Percentiles rank a stretch among this genome's conserved stretches.
Conservation (phyloP, 2,888 invertebrate species). For the Eupithecia subfuscata region DNA sequence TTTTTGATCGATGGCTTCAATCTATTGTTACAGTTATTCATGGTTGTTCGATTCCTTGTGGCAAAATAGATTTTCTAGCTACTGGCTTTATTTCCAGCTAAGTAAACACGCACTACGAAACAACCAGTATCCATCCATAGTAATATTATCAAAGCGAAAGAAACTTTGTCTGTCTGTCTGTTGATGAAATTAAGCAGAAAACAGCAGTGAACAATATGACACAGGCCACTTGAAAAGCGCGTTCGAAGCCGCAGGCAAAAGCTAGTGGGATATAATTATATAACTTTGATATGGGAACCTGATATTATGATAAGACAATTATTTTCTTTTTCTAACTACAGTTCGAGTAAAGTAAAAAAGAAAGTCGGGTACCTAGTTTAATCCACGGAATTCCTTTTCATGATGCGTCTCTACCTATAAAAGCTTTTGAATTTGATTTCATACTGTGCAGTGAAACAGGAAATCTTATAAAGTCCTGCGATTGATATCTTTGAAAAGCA, state of each 20-base stretch:
- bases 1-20: too few species aligned
- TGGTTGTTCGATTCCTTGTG: background rate
- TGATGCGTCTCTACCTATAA: slow-evolving; percentile 11
- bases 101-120: slow-evolving; percentile 4
- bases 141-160: too few species aligned
- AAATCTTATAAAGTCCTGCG: slow-evolving; percentile 58
- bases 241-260: too few species aligned
- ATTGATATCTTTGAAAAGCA: slow-evolving; percentile 48
- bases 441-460: slow-evolving; percentile 33
- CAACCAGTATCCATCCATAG: background rate
- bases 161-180: too few species aligned
- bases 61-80: background rate
- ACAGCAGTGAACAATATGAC: too few species aligned
- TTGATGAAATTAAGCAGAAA: too few species aligned
- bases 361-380: background rate
- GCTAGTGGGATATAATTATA: too few species aligned
- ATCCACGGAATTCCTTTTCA: background rate
- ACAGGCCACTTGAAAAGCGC: too few species aligned
- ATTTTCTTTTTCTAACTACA: background rate
- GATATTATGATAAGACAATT: background rate
- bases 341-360: background rate
- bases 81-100: background rate
- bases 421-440: slow-evolving; percentile 30
- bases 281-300: background rate
- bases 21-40: slow-evolving; percentile 22